Evolutionary conservation across 2,113 vertebrate genomes (phyloP).

Genomic region (Mormoops blainvillei): DNA sequence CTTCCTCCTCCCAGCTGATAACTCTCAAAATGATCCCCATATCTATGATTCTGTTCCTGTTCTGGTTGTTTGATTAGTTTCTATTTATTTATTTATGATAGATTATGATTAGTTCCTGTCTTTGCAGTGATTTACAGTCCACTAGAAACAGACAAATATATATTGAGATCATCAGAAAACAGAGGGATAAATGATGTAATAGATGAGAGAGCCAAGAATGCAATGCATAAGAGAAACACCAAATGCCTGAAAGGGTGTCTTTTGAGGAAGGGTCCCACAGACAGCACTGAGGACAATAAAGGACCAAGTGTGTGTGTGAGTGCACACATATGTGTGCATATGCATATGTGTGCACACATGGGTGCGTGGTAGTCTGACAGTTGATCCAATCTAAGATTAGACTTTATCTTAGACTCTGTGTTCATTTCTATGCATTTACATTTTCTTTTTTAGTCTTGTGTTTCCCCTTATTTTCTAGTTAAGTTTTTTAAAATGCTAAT

Average conservation of each 20-base stretch:
- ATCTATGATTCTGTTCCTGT: too few relatives aligned
- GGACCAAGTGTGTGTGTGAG: constrained; percentile 5
- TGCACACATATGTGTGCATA: neutral
- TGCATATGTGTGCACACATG: neutral
- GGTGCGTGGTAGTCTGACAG: constrained; percentile 37
- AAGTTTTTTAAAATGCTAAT: constrained; percentile 69
- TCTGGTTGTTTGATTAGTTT: too few relatives aligned
- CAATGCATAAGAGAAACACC: constrained; percentile 12
- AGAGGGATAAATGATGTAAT: neutral
- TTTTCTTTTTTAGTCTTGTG: constrained; percentile 66
- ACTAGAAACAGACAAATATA: constrained; percentile 52
- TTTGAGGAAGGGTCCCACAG: constrained; percentile 4
- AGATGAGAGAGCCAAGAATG: neutral
- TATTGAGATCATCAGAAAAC: constrained; percentile 41
- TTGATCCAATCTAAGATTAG: constrained; percentile 58
- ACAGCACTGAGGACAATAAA: constrained; percentile 37
- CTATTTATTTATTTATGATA: too few relatives aligned
- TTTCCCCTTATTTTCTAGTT: constrained; percentile 67
- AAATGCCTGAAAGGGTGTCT: neutral
- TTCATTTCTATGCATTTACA: constrained; percentile 68
- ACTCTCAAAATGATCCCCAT: too few relatives aligned
- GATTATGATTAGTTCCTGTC: constrained; percentile 32
- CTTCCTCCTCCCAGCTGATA: too few relatives aligned
- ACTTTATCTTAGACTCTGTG: constrained; percentile 68
- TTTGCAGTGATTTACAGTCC: constrained; percentile 42